Evolutionary conservation across 2,888 invertebrate genomes (phyloP).

Genomic region (Megastigmus dorsalis): DNA sequence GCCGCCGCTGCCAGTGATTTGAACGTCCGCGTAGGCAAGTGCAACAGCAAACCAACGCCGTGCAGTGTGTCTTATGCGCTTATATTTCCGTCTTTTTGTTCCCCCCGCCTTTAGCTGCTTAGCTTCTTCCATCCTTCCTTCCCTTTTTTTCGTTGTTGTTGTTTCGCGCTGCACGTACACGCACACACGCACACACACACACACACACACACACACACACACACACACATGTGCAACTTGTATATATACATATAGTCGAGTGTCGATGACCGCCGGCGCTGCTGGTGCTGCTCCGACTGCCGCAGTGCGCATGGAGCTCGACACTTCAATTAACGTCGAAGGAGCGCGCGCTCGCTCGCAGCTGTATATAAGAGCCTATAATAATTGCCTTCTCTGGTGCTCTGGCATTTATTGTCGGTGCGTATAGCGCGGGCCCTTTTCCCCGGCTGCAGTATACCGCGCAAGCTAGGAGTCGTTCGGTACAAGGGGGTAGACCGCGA

Average conservation of each 20-base stretch:
- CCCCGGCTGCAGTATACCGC: background rate
- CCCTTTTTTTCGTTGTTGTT: background rate
- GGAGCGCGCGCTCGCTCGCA: no score
- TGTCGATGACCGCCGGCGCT: constrained; percentile 38
- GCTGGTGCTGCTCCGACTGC: no score
- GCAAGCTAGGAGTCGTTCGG: no score
- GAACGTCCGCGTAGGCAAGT: background rate
- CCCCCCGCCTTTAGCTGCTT: background rate
- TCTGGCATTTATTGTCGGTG: constrained; percentile 1
- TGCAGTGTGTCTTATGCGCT: background rate
- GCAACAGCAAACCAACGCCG: background rate
- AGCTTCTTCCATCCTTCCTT: background rate
- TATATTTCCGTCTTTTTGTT: constrained; percentile 10
- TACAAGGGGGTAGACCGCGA: no score
- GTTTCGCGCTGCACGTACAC: background rate
- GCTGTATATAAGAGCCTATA: background rate
- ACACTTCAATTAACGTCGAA: constrained; percentile 46
- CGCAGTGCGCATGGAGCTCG: background rate
- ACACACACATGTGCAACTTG: no score
- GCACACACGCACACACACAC: no score
- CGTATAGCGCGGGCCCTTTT: no score
- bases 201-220: no score
- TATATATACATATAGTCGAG: no score
- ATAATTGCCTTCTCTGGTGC: no score
- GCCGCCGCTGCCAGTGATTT: no score